These are phyloP conservation scores for Ptychoptera albimana DNA, from an alignment of 2,888 invertebrate species.

Conservation along the genomic window DNA sequence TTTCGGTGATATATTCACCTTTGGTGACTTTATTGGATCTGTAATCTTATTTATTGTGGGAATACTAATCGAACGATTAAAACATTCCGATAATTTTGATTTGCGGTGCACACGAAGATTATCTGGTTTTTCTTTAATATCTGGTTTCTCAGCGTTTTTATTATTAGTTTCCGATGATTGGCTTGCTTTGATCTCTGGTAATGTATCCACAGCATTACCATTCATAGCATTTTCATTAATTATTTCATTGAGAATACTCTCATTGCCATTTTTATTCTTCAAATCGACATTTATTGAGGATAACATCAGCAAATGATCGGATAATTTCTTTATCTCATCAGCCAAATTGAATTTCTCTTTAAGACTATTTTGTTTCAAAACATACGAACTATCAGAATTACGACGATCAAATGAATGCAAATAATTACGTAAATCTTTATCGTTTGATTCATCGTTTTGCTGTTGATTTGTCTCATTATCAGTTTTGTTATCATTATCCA, in stretches of 20 bases:
- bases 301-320: conserved; percentile 57
- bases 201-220: not conserved
- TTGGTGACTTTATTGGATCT: not conserved
- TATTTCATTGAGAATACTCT: not conserved
- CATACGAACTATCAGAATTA: conserved; percentile 62
- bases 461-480: conserved; percentile 15
- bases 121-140: conserved; percentile 3
- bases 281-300: conserved; percentile 47
- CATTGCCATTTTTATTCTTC: conserved; percentile 20
- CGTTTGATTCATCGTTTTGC: conserved; percentile 17
- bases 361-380: conserved; percentile 42
- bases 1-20: not conserved
- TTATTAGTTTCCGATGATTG: not conserved
- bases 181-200: not conserved
- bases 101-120: no score
- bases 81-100: conserved; percentile 2
- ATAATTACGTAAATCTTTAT: conserved; percentile 22
- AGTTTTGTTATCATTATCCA: conserved; percentile 26
- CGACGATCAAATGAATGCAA: conserved; percentile 46
- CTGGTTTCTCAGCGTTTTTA: not conserved
- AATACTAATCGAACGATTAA: conserved; percentile 1
- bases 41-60: not conserved
- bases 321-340: conserved; percentile 68
- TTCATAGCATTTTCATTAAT: not conserved
- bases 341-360: conserved; percentile 53